Evolutionary conservation across 2,797 vertebrate species (phyloP).

Genomic region (Anomalospiza imberbis): DNA sequence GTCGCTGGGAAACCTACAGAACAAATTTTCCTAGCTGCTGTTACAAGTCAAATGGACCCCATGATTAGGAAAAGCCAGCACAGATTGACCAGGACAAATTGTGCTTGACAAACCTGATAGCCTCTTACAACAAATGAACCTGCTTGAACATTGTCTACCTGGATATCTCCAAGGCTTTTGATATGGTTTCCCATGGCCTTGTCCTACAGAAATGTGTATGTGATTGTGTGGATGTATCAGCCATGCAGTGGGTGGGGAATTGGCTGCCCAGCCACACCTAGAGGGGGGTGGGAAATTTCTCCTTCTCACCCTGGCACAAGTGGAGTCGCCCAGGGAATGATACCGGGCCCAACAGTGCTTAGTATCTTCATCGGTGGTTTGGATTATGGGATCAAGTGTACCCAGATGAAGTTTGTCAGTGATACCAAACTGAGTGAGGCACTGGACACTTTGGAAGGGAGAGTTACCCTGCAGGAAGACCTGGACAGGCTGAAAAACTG

Average conservation of each 20-base stretch:
- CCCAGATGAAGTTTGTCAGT: not conserved
- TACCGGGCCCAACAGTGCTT: rapidly evolving
- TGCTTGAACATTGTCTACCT: not conserved
- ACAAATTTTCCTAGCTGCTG: not conserved
- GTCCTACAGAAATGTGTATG: not conserved
- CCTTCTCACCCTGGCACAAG: not conserved
- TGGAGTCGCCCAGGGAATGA: rapidly evolving
- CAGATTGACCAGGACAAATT: not conserved
- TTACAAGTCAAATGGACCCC: not conserved
- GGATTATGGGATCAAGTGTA: not conserved
- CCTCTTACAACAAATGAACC: not conserved
- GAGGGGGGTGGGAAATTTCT: not conserved
- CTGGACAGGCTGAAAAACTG: not conserved
- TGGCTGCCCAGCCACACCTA: not conserved
- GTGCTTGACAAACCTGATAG: not conserved
- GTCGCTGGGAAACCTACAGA: not conserved
- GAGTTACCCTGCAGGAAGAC: not conserved
- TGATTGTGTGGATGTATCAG: not conserved
- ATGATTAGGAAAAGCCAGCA: not conserved
- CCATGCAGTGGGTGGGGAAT: not conserved
- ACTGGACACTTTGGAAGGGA: not conserved
- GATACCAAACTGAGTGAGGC: not conserved
- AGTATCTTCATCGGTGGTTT: not conserved
- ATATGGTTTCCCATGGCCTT: not conserved
- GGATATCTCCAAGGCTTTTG: not conserved